These are phyloP conservation scores for Lapara coniferarum DNA, from an alignment of 2,888 invertebrate species.

Conservation along the genomic window DNA sequence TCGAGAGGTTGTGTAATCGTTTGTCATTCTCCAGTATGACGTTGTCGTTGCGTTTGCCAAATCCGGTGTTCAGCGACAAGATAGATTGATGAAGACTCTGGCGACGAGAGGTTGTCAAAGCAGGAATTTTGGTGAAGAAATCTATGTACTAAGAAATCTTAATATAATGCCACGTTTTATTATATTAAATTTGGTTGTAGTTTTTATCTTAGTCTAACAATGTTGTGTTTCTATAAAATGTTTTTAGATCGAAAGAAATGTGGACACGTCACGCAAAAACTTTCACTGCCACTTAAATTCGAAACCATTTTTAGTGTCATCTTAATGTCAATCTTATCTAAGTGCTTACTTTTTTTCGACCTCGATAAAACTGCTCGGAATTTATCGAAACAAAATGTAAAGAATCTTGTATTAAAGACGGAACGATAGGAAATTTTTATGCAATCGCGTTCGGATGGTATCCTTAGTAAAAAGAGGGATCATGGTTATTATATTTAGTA, in stretches of 20 bases:
- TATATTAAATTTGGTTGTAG: too few species aligned
- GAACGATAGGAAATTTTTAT: slow-evolving; percentile 1
- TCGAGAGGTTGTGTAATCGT: not conserved
- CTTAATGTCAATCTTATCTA: not conserved
- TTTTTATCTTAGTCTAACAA: too few species aligned
- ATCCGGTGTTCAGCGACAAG: not conserved
- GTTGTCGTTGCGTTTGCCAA: slow-evolving; percentile 1
- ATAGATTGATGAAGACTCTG: not conserved
- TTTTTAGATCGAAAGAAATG: too few species aligned
- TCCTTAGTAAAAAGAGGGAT: slow-evolving; percentile 75
- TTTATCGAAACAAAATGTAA: not conserved
- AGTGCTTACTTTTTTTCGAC: not conserved
- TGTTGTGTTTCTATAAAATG: too few species aligned
- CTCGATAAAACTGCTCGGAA: not conserved
- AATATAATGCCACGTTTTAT: too few species aligned
- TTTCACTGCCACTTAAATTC: not conserved
- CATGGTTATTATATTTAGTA: slow-evolving; percentile 58
- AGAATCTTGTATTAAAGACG: slow-evolving; percentile 2
- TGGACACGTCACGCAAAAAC: too few species aligned
- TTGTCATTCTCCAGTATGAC: not conserved
- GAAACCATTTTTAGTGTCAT: not conserved
- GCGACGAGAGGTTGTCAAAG: not conserved
- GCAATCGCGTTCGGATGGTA: slow-evolving; percentile 36
- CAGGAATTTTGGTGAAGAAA: not conserved
- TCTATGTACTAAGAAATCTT: too few species aligned